Evolutionary conservation across 2,113 vertebrate species (phyloP).

Genomic region (Sturnira hondurensis): DNA sequence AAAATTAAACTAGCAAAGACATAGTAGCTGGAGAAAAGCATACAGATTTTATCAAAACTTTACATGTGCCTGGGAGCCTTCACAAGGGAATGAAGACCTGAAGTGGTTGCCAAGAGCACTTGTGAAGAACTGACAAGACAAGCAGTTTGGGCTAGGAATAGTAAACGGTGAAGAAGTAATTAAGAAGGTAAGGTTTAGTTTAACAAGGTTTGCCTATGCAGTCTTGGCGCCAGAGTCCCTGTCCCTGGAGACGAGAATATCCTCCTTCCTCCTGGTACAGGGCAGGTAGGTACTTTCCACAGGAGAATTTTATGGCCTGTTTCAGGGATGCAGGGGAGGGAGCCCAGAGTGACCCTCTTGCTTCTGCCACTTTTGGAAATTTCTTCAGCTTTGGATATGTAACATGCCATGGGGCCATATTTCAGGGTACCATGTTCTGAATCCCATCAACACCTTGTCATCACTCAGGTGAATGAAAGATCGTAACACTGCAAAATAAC

Average conservation of each 20-base stretch:
- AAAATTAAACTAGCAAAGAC: neutral
- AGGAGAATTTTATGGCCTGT: neutral
- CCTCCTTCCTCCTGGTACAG: neutral
- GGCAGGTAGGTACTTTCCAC: neutral
- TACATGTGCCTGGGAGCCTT: neutral
- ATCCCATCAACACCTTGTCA: neutral
- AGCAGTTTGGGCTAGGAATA: neutral
- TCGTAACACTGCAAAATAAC: neutral
- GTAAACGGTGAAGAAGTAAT: neutral
- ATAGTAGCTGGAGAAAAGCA: neutral
- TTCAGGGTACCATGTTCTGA: neutral
- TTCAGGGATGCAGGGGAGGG: neutral
- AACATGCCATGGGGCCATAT: neutral
- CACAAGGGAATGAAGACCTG: neutral
- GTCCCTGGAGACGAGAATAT: neutral
- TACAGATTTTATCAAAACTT: neutral
- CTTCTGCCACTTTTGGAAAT: neutral
- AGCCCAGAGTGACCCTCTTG: neutral
- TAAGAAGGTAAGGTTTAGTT: neutral
- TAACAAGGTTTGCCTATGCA: neutral
- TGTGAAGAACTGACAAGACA: neutral
- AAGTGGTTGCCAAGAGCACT: neutral
- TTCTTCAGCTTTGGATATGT: neutral
- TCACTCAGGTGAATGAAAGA: neutral
- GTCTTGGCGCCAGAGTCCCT: neutral